These are phyloP conservation scores for Leptinotarsa rubiginosa DNA, from an alignment of 2,888 invertebrate species.

Conservation along the genomic window DNA sequence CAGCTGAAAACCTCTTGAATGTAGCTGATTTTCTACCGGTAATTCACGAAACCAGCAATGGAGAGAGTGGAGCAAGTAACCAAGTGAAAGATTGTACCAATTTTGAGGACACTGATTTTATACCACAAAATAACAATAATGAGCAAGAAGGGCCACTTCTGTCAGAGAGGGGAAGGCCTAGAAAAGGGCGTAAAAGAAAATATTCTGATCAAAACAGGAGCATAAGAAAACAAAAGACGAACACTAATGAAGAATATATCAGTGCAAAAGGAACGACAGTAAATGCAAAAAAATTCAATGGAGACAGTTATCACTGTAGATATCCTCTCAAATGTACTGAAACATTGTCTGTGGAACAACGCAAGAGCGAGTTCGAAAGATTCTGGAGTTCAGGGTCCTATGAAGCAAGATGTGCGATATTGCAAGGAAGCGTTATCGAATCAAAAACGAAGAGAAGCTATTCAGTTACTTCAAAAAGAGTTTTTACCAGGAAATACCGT, in stretches of 20 bases:
- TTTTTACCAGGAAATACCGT: conserved; percentile 1
- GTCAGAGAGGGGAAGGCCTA: neutral
- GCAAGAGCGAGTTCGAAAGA: conserved; percentile 1
- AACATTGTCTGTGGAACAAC: conserved; percentile 6
- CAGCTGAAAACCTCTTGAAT: neutral
- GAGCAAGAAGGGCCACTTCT: neutral
- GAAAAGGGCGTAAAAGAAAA: neutral
- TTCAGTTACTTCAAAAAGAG: conserved; percentile 14
- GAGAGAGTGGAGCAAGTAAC: conserved; percentile 3
- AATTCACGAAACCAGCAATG: neutral
- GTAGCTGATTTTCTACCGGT: conserved; percentile 10
- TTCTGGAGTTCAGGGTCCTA: conserved; percentile 11
- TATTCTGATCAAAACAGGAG: conserved; percentile 7
- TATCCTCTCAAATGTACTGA: conserved; percentile 7
- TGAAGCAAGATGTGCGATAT: conserved; percentile 12
- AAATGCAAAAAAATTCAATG: neutral
- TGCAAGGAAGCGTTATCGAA: conserved; percentile 15
- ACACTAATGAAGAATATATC: neutral
- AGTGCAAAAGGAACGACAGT: conserved; percentile 16
- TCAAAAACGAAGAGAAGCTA: conserved; percentile 12
- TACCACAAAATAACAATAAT: neutral
- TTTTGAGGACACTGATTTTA: neutral
- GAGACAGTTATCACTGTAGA: neutral
- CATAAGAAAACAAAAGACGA: neutral
- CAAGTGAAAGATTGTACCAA: conserved; percentile 8